Percentiles rank a stretch among this genome's conserved stretches.
Evolutionary conservation across 2,113 vertebrate genomes (phyloP).

Genomic region (Anolis carolinensis): DNA sequence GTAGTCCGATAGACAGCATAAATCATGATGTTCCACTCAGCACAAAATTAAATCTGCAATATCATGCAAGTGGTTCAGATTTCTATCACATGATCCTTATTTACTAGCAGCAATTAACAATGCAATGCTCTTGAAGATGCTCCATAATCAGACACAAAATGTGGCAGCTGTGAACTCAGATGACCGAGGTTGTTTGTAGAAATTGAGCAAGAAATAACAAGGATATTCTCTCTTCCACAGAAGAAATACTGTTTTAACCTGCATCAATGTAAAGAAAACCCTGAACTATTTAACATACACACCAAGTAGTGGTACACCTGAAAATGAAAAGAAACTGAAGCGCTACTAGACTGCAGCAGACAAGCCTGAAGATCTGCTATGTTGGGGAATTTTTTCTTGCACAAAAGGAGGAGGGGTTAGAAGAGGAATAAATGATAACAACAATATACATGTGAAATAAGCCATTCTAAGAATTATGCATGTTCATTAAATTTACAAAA

Average conservation of each 20-base stretch:
- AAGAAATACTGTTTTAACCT: background rate
- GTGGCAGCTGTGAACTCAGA: background rate
- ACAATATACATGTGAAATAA: background rate
- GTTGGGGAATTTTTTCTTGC: too few relatives aligned
- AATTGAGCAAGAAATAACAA: background rate
- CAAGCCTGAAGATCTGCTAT: background rate
- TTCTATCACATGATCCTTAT: too few relatives aligned
- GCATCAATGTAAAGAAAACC: background rate
- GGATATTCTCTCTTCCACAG: background rate
- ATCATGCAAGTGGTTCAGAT: too few relatives aligned
- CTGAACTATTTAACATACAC: background rate
- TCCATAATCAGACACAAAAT: background rate
- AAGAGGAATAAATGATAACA: background rate
- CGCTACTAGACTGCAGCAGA: background rate
- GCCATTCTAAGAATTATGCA: constrained; percentile 9
- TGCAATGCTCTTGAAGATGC: background rate
- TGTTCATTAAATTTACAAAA: background rate
- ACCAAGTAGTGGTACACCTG: background rate
- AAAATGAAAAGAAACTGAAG: too few relatives aligned
- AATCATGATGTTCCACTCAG: too few relatives aligned
- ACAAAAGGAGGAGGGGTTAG: too few relatives aligned
- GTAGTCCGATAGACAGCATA: too few relatives aligned
- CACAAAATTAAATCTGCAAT: too few relatives aligned
- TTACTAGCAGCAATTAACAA: too few relatives aligned
- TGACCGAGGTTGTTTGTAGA: background rate